These are phyloP conservation scores for Umimayanthus chanpuru DNA, from an alignment of 92 coral and sea anemone species.

Conservation along the genomic window DNA sequence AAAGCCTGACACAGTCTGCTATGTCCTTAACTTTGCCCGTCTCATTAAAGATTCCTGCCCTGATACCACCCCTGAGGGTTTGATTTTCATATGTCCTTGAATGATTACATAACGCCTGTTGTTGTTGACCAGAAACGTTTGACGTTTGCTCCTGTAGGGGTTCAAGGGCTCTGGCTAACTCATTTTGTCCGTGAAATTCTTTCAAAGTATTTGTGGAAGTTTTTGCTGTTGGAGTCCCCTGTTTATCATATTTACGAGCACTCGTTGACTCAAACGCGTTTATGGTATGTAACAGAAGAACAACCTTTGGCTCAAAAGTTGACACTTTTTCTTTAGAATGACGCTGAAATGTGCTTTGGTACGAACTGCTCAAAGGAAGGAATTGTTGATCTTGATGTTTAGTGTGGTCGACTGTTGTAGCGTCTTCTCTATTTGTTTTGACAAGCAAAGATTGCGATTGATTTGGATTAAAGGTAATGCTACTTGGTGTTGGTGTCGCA, in stretches of 20 bases:
- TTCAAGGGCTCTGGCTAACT: conserved; percentile 53
- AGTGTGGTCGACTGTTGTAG: neutral
- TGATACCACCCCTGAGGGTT: conserved; percentile 76
- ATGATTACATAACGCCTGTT: conserved; percentile 59
- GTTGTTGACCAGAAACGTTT: conserved; percentile 31
- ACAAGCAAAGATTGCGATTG: neutral
- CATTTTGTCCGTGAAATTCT: conserved; percentile 37
- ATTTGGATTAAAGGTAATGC: neutral
- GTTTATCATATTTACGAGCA: neutral
- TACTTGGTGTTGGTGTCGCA: conserved; percentile 1
- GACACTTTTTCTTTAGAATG: neutral
- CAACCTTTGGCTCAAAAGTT: neutral
- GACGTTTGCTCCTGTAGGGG: conserved; percentile 48
- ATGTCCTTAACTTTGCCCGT: conserved; percentile 55
- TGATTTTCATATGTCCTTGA: conserved; percentile 59
- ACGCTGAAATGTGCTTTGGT: neutral
- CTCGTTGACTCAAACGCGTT: neutral
- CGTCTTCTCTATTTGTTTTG: neutral
- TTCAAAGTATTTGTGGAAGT: neutral
- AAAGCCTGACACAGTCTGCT: conserved; percentile 67
- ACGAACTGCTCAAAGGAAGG: neutral
- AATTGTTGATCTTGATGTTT: neutral
- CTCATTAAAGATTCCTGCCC: conserved; percentile 67
- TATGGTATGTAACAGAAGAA: neutral
- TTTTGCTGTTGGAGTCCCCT: neutral